Evolutionary conservation across 2,113 vertebrate species (phyloP).

Genomic region (Erinaceus europaeus): DNA sequence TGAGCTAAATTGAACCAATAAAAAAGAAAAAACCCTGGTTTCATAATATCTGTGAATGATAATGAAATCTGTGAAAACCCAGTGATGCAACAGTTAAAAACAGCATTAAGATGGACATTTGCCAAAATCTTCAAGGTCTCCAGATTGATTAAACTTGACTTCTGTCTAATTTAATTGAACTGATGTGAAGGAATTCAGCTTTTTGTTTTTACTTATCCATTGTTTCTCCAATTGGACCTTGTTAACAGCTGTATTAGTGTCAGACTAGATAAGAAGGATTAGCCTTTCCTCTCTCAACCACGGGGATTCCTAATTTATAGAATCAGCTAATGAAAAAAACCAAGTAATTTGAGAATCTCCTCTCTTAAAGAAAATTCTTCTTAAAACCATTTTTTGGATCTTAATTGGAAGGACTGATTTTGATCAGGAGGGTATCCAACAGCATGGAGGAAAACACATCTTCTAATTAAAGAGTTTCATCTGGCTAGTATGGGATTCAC

Average conservation of each 20-base stretch:
- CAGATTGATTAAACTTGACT: conserved; percentile 47
- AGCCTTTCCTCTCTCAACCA: background rate
- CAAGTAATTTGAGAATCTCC: background rate
- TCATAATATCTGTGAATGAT: background rate
- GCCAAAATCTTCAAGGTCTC: conserved; percentile 17
- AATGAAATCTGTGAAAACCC: conserved; percentile 15
- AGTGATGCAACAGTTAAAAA: conserved; percentile 29
- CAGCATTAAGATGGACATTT: conserved; percentile 28
- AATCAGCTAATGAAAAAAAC: background rate
- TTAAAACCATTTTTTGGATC: background rate
- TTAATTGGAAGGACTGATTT: conserved; percentile 31
- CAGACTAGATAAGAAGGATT: conserved; percentile 39
- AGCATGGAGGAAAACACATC: conserved; percentile 11
- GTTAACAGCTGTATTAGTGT: conserved; percentile 29
- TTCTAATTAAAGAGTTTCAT: conserved; percentile 37
- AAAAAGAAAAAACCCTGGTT: background rate
- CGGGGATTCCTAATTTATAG: background rate
- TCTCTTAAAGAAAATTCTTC: conserved; percentile 7
- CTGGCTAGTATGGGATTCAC: conserved; percentile 36
- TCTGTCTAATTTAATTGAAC: conserved; percentile 45
- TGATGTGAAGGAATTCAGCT: conserved; percentile 9
- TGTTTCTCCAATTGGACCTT: conserved; percentile 11
- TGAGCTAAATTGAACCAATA: conserved; percentile 10
- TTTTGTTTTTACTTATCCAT: background rate
- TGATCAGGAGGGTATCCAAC: background rate